Evolutionary conservation across 1,140 invertebrate species (phyloP).

Genomic region (Penaeus chinensis): DNA sequence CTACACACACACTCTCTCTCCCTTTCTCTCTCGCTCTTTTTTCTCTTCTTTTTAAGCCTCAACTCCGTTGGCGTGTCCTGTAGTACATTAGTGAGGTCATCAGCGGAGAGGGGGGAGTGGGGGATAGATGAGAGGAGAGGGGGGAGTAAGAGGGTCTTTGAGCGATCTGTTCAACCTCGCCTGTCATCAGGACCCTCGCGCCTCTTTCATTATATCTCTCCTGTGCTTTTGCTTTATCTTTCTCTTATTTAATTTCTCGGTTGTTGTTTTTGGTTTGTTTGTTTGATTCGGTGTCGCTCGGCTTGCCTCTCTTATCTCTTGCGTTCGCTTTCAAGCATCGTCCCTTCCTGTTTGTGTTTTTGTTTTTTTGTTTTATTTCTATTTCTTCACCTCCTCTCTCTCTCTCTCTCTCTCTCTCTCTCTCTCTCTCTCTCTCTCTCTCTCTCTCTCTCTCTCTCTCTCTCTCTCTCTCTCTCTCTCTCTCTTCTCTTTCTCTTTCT

Average conservation of each 20-base stretch:
- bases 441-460: constrained; percentile 1
- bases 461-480: neutral
- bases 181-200: no score
- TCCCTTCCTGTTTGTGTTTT: neutral
- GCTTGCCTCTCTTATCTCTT: neutral
- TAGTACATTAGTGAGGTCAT: no score
- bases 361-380: neutral
- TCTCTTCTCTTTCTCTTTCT: neutral
- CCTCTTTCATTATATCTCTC: no score
- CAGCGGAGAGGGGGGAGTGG: no score
- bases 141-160: no score
- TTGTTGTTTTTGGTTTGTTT: neutral
- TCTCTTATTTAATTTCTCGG: neutral
- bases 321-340: neutral
- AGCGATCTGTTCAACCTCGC: no score
- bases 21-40: no score
- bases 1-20: no score
- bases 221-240: neutral
- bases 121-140: no score
- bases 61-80: no score
- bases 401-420: neutral
- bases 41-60: no score
- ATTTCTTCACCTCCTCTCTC: neutral
- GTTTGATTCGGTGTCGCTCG: neutral
- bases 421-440: neutral